Percentiles rank a stretch among this genome's conserved stretches.
Evolutionary conservation across 2,888 invertebrate species (phyloP).

Genomic region (Brachynemurus nebulosus): DNA sequence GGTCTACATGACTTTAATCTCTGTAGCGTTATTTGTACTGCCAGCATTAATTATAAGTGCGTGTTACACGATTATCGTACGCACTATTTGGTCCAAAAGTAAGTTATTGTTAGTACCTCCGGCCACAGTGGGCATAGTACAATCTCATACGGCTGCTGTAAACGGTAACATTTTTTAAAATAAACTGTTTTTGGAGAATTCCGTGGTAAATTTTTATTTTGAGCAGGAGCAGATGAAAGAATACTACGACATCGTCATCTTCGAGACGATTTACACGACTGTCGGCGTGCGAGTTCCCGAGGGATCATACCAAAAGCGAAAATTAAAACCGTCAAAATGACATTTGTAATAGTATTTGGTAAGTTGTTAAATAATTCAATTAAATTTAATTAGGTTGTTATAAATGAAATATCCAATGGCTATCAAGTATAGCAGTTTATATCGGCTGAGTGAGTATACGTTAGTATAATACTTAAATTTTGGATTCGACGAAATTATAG

Average conservation of each 20-base stretch:
- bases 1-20: conserved; percentile 75
- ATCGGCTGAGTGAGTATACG: background rate
- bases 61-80: conserved; percentile 82
- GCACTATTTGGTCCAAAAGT: conserved; percentile 84
- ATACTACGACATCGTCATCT: conserved; percentile 20
- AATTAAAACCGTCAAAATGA: conserved; percentile 96
- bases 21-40: conserved; percentile 66
- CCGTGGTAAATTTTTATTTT: conserved; percentile 9
- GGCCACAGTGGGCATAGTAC: conserved; percentile 25
- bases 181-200: background rate
- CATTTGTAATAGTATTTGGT: conserved; percentile 90
- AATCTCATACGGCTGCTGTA: background rate
- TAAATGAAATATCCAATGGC: background rate
- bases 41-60: conserved; percentile 79
- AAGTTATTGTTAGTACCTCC: conserved; percentile 47
- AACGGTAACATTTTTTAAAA: background rate
- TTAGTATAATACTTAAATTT: background rate
- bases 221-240: conserved; percentile 26
- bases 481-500: too few relatives aligned
- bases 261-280: conserved; percentile 28
- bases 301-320: conserved; percentile 91
- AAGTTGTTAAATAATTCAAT: conserved; percentile 28
- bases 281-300: conserved; percentile 72
- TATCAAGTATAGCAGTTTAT: background rate
- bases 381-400: background rate